Evolutionary conservation across 2,888 invertebrate species (phyloP), one percentile per base, ranked within the genome.

Genomic region (Orthosia gracilis): DNA sequence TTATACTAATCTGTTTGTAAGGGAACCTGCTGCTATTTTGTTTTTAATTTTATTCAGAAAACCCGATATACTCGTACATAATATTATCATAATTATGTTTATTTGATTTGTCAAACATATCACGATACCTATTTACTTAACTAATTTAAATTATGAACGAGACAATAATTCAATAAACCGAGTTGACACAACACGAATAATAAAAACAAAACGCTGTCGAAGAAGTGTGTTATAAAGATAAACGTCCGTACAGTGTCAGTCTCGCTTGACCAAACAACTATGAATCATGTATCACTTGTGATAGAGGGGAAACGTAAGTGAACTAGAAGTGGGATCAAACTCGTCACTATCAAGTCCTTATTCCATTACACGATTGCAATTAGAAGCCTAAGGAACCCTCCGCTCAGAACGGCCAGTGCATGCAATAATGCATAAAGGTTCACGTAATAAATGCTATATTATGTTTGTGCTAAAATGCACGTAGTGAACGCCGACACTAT

Each of bases 371-470:
- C 49, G 57, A 73, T 72, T 55, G 52, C 63, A 66, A 70, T 69
- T 73, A 66, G 49, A 63, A 57, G 1, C 40, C 40, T 40, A 9
- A 40, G 64, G 23, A 63, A 66, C 71, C 59, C 70, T 67, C 69
- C 62, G 55, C 50, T 73, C 21, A 47, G 31, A 54, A 64, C 59
- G 40, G 18, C 21, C 76, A 79, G 69, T 77, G 74, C 75, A 84
- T 87, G 80, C 85, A 89, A 87, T 86, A 87, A 88, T 85, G 82
- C 85, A 86, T 84, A 87, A 87, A 89, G 82, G 80, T 87, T 88
- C 88, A 84, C 87, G 83, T 88, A 88, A 89, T 87, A 87, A 87
- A 87, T 87, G 85, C 83, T 88, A 86, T 88, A 87, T 81, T 86
- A 84, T 83, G 83, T 89, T 88, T 88, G 83, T 84, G 87, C 73